Conservation (phyloP, 35 echinoderm and acorn worm genomes). For the Heliocidaris tuberculata region DNA sequence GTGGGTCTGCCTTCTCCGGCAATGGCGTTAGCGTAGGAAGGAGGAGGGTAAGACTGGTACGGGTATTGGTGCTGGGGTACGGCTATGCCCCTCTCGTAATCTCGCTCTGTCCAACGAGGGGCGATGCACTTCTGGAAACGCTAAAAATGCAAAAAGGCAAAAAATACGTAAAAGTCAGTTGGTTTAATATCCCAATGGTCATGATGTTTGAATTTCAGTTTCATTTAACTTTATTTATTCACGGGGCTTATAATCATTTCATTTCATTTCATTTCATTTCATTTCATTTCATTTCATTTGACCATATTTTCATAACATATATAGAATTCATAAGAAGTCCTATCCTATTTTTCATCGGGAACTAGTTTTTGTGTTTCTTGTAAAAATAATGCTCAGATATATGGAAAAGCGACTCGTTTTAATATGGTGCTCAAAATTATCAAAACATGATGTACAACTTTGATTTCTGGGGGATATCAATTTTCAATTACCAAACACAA, state of each 20-base stretch:
- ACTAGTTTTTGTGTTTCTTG: no score
- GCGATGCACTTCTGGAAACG: conserved; percentile 71
- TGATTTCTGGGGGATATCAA: no score
- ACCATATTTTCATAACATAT: no score
- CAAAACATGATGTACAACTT: no score
- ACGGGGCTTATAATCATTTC: background rate
- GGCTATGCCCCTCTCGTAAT: conserved; percentile 68
- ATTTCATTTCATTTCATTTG: background rate
- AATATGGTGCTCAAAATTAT: no score
- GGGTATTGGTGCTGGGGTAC: conserved; percentile 62
- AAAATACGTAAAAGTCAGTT: background rate
- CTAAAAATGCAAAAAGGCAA: conserved; percentile 47
- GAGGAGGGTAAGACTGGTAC: conserved; percentile 83
- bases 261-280: background rate
- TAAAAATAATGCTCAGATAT: no score
- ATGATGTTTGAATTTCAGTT: background rate
- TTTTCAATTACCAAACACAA: no score
- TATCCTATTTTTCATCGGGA: no score
- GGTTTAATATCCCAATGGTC: no score
- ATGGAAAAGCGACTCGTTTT: no score
- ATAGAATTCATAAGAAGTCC: no score
- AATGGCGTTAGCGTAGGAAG: conserved; percentile 82
- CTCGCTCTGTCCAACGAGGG: conserved; percentile 80
- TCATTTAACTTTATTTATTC: background rate
- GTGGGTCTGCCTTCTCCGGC: conserved; percentile 63